These are phyloP conservation scores for Cheirogaleus medius DNA, from an alignment of 2,113 vertebrate species.

Conservation along the genomic window DNA sequence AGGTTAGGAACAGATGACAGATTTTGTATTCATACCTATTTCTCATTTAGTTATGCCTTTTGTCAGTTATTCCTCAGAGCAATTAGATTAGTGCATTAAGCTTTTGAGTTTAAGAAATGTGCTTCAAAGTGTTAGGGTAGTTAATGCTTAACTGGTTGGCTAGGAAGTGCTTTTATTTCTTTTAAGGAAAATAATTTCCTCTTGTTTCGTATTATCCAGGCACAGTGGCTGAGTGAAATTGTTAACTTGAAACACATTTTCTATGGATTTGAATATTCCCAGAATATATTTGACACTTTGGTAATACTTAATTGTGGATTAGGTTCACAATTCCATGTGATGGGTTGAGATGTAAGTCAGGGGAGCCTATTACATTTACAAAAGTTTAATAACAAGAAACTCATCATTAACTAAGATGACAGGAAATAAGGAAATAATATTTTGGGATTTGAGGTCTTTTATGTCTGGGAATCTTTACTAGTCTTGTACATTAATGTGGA, in stretches of 20 bases:
- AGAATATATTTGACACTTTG: slow-evolving; percentile 55
- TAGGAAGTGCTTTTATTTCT: slow-evolving; percentile 15
- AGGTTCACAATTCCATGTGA: slow-evolving; percentile 40
- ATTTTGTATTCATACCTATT: not conserved
- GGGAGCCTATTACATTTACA: not conserved
- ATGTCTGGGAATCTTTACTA: not conserved
- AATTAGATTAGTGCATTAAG: slow-evolving; percentile 34
- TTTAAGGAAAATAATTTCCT: slow-evolving; percentile 56
- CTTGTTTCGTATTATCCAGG: slow-evolving; percentile 48
- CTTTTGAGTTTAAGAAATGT: slow-evolving; percentile 28
- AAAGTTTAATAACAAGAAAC: not conserved
- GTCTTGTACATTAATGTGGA: not conserved
- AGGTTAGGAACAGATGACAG: slow-evolving; percentile 5
- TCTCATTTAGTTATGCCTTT: slow-evolving; percentile 18
- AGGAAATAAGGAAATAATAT: slow-evolving; percentile 14
- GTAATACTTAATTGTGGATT: slow-evolving; percentile 61
- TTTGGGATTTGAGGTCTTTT: slow-evolving; percentile 36
- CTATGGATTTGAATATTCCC: slow-evolving; percentile 27
- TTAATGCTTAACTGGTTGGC: slow-evolving; percentile 57
- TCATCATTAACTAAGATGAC: slow-evolving; percentile 7
- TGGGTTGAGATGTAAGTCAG: slow-evolving; percentile 40
- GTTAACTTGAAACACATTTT: slow-evolving; percentile 62
- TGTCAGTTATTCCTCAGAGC: slow-evolving; percentile 26
- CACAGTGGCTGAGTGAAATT: slow-evolving; percentile 11
- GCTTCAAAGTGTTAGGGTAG: slow-evolving; percentile 51